These are phyloP conservation scores for Drosophila macrospina DNA, from an alignment of 2,888 invertebrate species.

Conservation along the genomic window DNA sequence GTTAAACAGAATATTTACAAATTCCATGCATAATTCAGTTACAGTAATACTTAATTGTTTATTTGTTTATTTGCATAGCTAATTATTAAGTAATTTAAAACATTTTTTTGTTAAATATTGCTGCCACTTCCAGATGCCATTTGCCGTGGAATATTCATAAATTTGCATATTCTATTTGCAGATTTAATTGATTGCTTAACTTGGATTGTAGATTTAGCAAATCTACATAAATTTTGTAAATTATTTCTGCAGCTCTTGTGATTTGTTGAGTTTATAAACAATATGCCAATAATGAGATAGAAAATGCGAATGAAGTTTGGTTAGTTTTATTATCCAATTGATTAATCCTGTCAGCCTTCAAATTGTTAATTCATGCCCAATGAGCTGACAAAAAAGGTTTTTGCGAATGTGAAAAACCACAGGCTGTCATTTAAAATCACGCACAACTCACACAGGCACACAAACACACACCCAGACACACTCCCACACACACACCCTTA, in stretches of 20 bases:
- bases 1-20: no score
- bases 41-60: no score
- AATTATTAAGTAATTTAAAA: neutral
- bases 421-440: slow-evolving; percentile 31
- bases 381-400: neutral
- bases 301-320: neutral
- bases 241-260: neutral
- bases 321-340: slow-evolving; percentile 25
- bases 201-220: neutral
- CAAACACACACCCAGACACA: neutral
- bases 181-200: neutral
- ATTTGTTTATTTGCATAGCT: no score
- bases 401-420: slow-evolving; percentile 20
- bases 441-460: slow-evolving; percentile 4
- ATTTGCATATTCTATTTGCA: no score
- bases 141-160: no score
- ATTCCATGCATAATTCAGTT: no score
- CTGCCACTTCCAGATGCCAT: no score
- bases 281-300: neutral
- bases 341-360: slow-evolving; percentile 25
- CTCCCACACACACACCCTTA: neutral
- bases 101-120: no score
- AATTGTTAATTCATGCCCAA: slow-evolving; percentile 35
- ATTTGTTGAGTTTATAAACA: neutral
- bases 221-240: neutral